Evolutionary conservation across 1,140 invertebrate species (phyloP), one percentile per base, ranked within the genome.

Genomic region (Aphelenchoides besseyi): DNA sequence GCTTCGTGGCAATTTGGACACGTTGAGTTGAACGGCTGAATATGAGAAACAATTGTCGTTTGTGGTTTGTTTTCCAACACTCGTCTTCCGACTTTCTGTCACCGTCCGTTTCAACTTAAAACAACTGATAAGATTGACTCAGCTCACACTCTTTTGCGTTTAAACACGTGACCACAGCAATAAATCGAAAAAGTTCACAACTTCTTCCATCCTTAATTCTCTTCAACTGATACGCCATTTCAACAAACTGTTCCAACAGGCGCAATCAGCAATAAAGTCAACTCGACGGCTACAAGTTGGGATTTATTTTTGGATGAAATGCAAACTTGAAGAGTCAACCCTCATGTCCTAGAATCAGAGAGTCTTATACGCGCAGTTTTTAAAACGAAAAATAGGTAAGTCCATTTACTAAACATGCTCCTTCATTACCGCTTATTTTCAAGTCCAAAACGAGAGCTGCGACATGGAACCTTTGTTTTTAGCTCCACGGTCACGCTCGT

Each of bases 111-210:
- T 48, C 23, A 23, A 48, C 41, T 48, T 48, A 48, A 48, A 48
- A 48, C 41, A 48, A 48, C 41, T 48, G 41, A 48, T 48, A 12
- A 48, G 12, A 16, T 48, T 48, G 41, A 23, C 41, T 12, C 41
- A 12, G 41, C 41, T 48, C 41, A 48, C 41, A 48, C 41, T 48
- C 41, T n/a, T n/a, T n/a, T n/a, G 41, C 41, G 23, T 16, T 12
- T 48, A 48, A 48, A 48, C 41, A 48, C 41, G 41, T 48, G 41
- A 23, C 12, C 41, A 48, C 41, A 48, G 41, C 41, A 48, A 48
- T 23, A 23, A 48, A 16, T 23, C 41, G 41, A 48, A 48, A 12
- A 23, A 48, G 41, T 48, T 23, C 12, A 48, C 41, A 48, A n/a
- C n/a, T n/a, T n/a, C n/a, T n/a, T n/a, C n/a, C n/a, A n/a, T n/a